These are phyloP conservation scores for Zaprionus gabonicus DNA, from an alignment of 1,140 invertebrate genomes.

Conservation along the genomic window DNA sequence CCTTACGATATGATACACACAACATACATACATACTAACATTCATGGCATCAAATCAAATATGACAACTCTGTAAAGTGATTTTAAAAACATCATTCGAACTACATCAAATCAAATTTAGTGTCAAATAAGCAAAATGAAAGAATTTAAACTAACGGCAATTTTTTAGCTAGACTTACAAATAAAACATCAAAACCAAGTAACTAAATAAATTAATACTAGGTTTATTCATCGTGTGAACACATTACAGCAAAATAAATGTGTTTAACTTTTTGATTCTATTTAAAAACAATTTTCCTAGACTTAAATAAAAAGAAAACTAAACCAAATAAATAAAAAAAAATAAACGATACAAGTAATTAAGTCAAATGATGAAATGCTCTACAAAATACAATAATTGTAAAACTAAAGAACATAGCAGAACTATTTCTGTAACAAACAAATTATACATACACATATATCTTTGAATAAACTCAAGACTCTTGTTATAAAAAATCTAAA, in stretches of 20 bases:
- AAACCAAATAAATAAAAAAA: constrained; percentile 24
- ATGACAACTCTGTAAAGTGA: constrained; percentile 35
- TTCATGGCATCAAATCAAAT: constrained; percentile 15
- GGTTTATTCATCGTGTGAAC: constrained; percentile 43
- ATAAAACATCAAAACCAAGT: constrained; percentile 32
- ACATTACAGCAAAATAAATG: constrained; percentile 22
- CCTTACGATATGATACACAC: background rate
- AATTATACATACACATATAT: constrained; percentile 74
- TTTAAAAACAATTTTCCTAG: constrained; percentile 72
- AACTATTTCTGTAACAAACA: constrained; percentile 74
- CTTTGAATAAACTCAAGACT: constrained; percentile 82
- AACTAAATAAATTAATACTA: constrained; percentile 48
- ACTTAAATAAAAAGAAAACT: constrained; percentile 48
- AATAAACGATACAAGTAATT: constrained; percentile 27
- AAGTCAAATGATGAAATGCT: constrained; percentile 22
- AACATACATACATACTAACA: background rate
- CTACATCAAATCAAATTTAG: constrained; percentile 48
- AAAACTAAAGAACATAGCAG: constrained; percentile 68
- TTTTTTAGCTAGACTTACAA: constrained; percentile 79
- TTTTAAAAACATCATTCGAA: constrained; percentile 40
- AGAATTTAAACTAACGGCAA: constrained; percentile 73
- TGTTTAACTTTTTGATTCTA: constrained; percentile 74
- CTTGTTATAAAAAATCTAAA: constrained; percentile 75
- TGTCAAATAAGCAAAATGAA: constrained; percentile 57
- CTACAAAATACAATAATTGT: constrained; percentile 81